These are phyloP conservation scores for Perithous albicinctus DNA, from an alignment of 2,888 invertebrate species.

Conservation along the genomic window DNA sequence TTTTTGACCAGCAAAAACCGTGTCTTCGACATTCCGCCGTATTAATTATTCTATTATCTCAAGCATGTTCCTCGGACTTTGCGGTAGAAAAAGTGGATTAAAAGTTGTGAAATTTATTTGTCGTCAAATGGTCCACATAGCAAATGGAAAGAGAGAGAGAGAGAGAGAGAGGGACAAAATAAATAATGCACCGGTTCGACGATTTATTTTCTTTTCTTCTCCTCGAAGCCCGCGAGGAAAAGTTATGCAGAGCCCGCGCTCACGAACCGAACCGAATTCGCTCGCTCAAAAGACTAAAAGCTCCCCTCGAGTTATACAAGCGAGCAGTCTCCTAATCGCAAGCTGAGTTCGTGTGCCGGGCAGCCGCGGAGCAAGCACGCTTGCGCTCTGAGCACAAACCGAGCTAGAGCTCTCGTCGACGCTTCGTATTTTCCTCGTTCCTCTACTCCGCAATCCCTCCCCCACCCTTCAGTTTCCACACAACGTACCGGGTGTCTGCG, in stretches of 20 bases:
- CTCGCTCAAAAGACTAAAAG: slow-evolving; percentile 75
- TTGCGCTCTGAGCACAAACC: slow-evolving; percentile 54
- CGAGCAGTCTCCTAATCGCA: slow-evolving; percentile 73
- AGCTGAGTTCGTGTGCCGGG: slow-evolving; percentile 71
- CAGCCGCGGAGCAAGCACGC: slow-evolving; percentile 59
- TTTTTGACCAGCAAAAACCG: background rate
- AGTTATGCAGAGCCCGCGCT: slow-evolving; percentile 57
- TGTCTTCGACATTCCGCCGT: background rate
- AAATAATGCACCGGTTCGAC: slow-evolving; percentile 7
- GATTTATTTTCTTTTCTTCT: slow-evolving; percentile 20
- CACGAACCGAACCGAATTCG: slow-evolving; percentile 68
- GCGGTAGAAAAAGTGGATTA: slow-evolving; percentile 8
- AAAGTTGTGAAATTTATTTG: slow-evolving; percentile 13
- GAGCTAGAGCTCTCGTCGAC: slow-evolving; percentile 38
- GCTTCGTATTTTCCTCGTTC: slow-evolving; percentile 34
- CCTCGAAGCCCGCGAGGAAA: slow-evolving; percentile 27
- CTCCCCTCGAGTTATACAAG: slow-evolving; percentile 63
- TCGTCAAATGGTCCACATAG: slow-evolving; percentile 18
- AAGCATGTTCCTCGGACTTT: background rate
- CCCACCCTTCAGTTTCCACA: slow-evolving; percentile 18
- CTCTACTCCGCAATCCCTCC: slow-evolving; percentile 30
- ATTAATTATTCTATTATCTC: background rate
- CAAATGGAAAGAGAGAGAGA: background rate
- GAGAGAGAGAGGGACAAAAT: no score
- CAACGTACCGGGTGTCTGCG: slow-evolving; percentile 59